A percentile compares a stretch with the other conserved stretches of the same genome.
Evolutionary conservation across 2,888 invertebrate genomes (phyloP).

Genomic region (Trichopoda pennipes): DNA sequence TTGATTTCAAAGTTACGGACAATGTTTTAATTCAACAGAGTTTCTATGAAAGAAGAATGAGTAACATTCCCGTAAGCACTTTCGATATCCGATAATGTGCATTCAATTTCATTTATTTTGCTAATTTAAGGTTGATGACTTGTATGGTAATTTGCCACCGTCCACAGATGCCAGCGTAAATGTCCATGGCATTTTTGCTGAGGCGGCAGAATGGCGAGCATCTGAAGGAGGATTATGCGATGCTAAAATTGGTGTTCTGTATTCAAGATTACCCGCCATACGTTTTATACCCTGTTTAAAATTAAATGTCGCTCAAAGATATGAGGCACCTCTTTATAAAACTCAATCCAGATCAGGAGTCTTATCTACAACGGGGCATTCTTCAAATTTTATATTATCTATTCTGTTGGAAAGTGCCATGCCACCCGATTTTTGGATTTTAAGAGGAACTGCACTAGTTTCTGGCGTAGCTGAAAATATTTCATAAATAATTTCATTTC

Average conservation of each 20-base stretch:
- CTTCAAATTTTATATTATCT: slow-evolving; percentile 94
- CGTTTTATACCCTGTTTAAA: slow-evolving; percentile 78
- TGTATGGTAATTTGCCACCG: slow-evolving; percentile 83
- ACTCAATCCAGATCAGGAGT: slow-evolving; percentile 92
- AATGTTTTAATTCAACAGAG: slow-evolving; percentile 85
- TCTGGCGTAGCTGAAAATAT: slow-evolving; percentile 88
- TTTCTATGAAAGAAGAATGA: slow-evolving; percentile 82
- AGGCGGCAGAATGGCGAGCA: slow-evolving; percentile 93
- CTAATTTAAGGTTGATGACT: slow-evolving; percentile 76
- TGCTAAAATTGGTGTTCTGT: slow-evolving; percentile 83
- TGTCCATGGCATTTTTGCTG: slow-evolving; percentile 91
- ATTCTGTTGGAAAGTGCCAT: slow-evolving; percentile 86
- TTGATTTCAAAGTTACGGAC: slow-evolving; percentile 87
- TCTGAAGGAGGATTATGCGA: slow-evolving; percentile 86
- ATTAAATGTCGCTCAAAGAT: slow-evolving; percentile 72
- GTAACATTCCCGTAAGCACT: slow-evolving; percentile 76
- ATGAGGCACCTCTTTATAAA: slow-evolving; percentile 90
- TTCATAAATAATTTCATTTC: slow-evolving; percentile 69
- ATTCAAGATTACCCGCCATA: slow-evolving; percentile 76
- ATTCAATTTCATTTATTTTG: not conserved
- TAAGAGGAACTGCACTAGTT: slow-evolving; percentile 92
- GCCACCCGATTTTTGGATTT: slow-evolving; percentile 90
- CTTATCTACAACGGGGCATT: slow-evolving; percentile 95
- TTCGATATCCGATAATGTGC: not conserved
- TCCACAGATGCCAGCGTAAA: slow-evolving; percentile 86